A percentile compares a stretch with the other conserved stretches of the same genome.
phyloP scores from a whole-genome alignment of 1,140 invertebrate species.

The Nasonia giraulti region DNA sequence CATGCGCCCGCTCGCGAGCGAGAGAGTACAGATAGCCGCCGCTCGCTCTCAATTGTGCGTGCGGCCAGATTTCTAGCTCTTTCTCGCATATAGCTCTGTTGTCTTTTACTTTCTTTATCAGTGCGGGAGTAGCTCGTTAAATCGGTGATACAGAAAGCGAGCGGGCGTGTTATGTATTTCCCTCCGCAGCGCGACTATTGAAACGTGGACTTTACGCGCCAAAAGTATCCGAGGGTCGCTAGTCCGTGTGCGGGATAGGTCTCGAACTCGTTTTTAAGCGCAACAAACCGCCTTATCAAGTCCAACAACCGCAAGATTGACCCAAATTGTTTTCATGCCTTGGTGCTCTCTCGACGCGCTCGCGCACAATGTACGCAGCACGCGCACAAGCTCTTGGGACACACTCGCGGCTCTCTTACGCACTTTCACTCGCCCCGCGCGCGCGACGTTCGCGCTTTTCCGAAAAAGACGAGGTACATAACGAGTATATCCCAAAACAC shows the following conservation, averaged over 20 bases:
- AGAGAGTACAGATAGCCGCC: background rate
- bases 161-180: no score
- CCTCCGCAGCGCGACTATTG: no score
- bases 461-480: background rate
- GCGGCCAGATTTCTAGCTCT: background rate
- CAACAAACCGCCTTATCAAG: conserved; percentile 6
- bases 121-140: no score
- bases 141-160: no score
- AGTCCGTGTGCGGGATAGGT: background rate
- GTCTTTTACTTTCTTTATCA: background rate
- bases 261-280: background rate
- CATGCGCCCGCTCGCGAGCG: background rate
- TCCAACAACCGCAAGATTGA: conserved; percentile 3
- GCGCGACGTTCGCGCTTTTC: background rate
- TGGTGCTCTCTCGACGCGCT: background rate
- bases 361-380: background rate
- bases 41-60: conserved; percentile 12
- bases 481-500: background rate
- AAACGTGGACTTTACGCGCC: background rate
- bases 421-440: background rate
- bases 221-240: background rate
- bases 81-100: background rate
- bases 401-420: background rate
- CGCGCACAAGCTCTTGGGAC: background rate
- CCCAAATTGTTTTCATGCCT: conserved; percentile 4